Evolutionary conservation across 2,797 vertebrate species (phyloP).

Genomic region (Chrysocyon brachyurus): DNA sequence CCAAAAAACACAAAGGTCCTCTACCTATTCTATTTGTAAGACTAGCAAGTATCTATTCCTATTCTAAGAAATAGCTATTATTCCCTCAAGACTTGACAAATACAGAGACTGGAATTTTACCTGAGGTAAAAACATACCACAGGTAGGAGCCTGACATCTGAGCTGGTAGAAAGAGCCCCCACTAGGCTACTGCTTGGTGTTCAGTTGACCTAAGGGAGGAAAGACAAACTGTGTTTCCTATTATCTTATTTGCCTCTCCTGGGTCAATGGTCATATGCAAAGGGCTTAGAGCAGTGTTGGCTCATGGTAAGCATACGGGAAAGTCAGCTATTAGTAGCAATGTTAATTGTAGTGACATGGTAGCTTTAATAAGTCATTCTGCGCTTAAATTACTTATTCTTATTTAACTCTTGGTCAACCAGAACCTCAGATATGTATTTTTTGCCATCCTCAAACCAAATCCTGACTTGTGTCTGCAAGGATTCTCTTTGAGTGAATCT

Average conservation of each 20-base stretch:
- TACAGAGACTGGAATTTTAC: not conserved
- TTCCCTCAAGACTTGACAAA: slow-evolving; percentile 29
- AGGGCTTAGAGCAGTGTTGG: not conserved
- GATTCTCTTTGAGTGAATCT: not conserved
- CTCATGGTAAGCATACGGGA: not conserved
- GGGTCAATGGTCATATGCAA: not conserved
- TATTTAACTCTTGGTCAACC: not conserved
- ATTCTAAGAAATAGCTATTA: not conserved
- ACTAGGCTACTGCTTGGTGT: not conserved
- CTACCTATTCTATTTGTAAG: not conserved
- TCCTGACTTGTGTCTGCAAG: not conserved
- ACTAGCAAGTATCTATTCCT: not conserved
- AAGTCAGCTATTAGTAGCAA: not conserved
- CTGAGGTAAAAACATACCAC: not conserved
- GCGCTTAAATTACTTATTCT: not conserved
- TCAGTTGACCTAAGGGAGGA: not conserved
- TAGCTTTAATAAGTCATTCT: slow-evolving; percentile 2
- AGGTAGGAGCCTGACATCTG: not conserved
- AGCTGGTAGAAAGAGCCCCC: not conserved
- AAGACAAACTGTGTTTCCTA: not conserved
- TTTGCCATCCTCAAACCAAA: slow-evolving; percentile 19
- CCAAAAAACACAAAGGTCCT: not conserved
- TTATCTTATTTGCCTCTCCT: not conserved
- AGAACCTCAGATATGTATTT: not conserved
- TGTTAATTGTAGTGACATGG: not conserved